A percentile compares a stretch with the other conserved stretches of the same genome.
These are phyloP conservation scores for Drosophila melanogaster DNA, from an alignment of 1,140 invertebrate genomes.

Conservation along the genomic window DNA sequence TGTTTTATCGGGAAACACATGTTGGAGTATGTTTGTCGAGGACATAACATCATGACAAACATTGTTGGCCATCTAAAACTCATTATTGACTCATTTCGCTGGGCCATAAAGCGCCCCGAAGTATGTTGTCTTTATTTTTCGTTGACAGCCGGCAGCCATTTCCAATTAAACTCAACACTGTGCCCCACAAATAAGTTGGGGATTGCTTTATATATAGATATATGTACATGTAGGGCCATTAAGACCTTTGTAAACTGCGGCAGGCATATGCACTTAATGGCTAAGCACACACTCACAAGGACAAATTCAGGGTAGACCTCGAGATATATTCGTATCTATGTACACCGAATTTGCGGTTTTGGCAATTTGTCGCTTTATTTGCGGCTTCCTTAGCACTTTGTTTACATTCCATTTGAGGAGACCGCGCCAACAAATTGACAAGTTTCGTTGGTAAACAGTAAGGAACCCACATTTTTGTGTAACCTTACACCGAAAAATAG, in stretches of 20 bases:
- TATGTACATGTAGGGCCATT: slow-evolving; percentile 31
- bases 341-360: slow-evolving; percentile 54
- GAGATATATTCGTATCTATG: slow-evolving; percentile 29
- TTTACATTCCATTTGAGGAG: slow-evolving; percentile 59
- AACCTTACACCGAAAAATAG: slow-evolving; percentile 15
- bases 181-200: not conserved
- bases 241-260: slow-evolving; percentile 59
- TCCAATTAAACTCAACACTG: slow-evolving; percentile 63
- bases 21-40: slow-evolving; percentile 47
- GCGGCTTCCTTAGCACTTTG: slow-evolving; percentile 56
- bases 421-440: slow-evolving; percentile 51
- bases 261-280: slow-evolving; percentile 78
- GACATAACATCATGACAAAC: slow-evolving; percentile 47
- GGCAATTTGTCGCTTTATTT: slow-evolving; percentile 60
- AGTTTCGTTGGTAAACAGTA: slow-evolving; percentile 12
- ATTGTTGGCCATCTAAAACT: slow-evolving; percentile 64
- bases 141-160: slow-evolving; percentile 62
- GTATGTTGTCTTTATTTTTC: slow-evolving; percentile 72
- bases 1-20: slow-evolving; percentile 46
- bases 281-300: slow-evolving; percentile 41
- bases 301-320: slow-evolving; percentile 9
- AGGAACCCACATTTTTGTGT: slow-evolving; percentile 7
- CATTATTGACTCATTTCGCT: slow-evolving; percentile 76
- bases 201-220: not conserved
- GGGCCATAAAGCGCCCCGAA: slow-evolving; percentile 63